Percentiles rank a stretch among this genome's conserved stretches.
These are phyloP conservation scores for Lepidochitona cinerea DNA, from an alignment of 2,888 invertebrate genomes.

Conservation along the genomic window DNA sequence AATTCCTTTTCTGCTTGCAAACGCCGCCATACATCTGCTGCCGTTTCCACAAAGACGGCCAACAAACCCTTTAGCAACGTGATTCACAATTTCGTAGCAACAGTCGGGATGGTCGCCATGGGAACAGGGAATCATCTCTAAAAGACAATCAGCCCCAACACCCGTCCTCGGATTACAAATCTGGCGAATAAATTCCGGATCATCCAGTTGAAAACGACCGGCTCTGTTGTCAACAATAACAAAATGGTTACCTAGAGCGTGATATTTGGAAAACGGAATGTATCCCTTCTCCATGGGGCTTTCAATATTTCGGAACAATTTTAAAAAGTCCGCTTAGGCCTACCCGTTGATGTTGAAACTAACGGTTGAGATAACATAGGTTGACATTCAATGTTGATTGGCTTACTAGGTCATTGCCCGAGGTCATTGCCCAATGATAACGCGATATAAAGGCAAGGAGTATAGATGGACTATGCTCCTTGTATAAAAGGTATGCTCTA, in stretches of 20 bases:
- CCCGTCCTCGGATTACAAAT: slow-evolving; percentile 39
- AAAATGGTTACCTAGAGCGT: slow-evolving; percentile 46
- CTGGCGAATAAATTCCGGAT: neutral
- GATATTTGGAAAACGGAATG: slow-evolving; percentile 41
- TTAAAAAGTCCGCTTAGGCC: too few relatives aligned
- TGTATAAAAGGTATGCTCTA: too few relatives aligned
- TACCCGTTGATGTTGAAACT: too few relatives aligned
- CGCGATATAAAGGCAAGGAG: too few relatives aligned
- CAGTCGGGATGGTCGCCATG: slow-evolving; percentile 4
- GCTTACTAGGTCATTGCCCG: too few relatives aligned
- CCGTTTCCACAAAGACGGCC: slow-evolving; percentile 47
- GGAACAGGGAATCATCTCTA: slow-evolving; percentile 18
- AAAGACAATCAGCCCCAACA: slow-evolving; percentile 42
- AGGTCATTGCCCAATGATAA: too few relatives aligned
- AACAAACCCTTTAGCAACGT: slow-evolving; percentile 31
- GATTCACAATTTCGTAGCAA: slow-evolving; percentile 32
- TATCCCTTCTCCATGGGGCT: too few relatives aligned
- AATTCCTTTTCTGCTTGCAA: slow-evolving; percentile 23
- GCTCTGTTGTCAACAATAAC: slow-evolving; percentile 31
- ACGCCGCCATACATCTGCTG: slow-evolving; percentile 35
- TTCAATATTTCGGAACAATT: too few relatives aligned
- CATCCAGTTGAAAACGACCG: neutral
- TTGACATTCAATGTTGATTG: too few relatives aligned
- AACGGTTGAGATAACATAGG: too few relatives aligned
- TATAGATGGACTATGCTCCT: too few relatives aligned